phyloP scores from a whole-genome alignment of 2,888 invertebrate species.

The Eristalis intricaria region DNA sequence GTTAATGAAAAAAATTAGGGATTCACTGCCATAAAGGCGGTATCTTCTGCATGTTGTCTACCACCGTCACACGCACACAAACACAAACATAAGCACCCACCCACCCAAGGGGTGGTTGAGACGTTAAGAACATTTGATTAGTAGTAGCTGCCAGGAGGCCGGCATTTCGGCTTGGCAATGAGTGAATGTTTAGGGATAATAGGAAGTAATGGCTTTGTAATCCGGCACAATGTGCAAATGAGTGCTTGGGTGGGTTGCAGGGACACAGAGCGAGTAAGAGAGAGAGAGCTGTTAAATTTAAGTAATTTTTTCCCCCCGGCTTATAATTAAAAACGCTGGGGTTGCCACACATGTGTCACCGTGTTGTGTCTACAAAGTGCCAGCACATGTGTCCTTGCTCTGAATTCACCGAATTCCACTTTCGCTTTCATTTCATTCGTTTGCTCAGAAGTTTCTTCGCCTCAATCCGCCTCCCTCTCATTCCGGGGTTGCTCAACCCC shows the following conservation, averaged over 20 bases:
- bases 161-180: constrained; percentile 31
- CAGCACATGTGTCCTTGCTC: constrained; percentile 48
- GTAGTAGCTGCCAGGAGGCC: constrained; percentile 11
- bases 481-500: no score
- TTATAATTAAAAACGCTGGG: neutral
- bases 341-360: neutral
- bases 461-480: neutral
- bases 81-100: no score
- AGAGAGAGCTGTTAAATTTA: neutral
- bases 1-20: constrained; percentile 67
- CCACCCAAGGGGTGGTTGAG: constrained; percentile 24
- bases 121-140: constrained; percentile 65
- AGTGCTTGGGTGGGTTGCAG: neutral
- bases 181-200: constrained; percentile 63
- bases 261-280: neutral
- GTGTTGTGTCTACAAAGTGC: neutral
- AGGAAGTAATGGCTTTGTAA: constrained; percentile 69
- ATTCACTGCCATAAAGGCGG: constrained; percentile 26
- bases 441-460: neutral
- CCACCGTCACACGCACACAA: neutral
- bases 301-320: neutral
- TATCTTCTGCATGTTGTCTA: neutral
- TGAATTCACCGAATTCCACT: constrained; percentile 45
- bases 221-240: constrained; percentile 56
- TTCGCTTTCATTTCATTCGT: constrained; percentile 26